Evolutionary conservation across 2,797 vertebrate species (phyloP), one percentile per base, ranked within the genome.

Genomic region (Chaenodraco wilsoni): DNA sequence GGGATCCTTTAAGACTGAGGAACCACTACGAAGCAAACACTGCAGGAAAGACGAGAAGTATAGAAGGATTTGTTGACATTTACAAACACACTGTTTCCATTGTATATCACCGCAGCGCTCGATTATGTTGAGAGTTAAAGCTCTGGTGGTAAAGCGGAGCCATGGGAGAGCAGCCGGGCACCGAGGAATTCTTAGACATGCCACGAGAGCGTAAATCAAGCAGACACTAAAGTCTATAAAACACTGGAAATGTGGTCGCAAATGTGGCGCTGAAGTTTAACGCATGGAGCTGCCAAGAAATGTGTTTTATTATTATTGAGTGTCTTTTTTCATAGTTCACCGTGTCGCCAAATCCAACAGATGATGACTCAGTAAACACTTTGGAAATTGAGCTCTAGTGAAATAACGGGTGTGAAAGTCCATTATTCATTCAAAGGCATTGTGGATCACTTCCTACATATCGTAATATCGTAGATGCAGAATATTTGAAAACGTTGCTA

Each of bases 151-250:
- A 63, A 57, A 54, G 21, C 61, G 83, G 63, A 80, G 75, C 72
- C 72, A 58, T 21, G 84, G 85, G 63, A 90, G 81, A 87, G 75
- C 55, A 5, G 64, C 45, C 14, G 27, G 79, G 79, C 52, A 31
- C 46, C 5, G 75, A 85, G 87, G 91, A 93, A 93, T 90, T 90
- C 80, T 84, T 37, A 45, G 69, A 89, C 92, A 91, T 72, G 82
- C 76, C 84, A 69, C 0, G 49, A 31, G 63, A 82, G 64, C 9
- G 54, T 88, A 84, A 89, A 91, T 89, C 84, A 81, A 79, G 69
- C 46, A 49, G 66, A 63, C 64, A 50, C 45, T 27, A 33, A 78
- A 73, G 74, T 80, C 67, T 74, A 43, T 61, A 49, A 86, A 88
- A 76, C 52, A 51, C 23, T 55, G 33, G 33, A 37, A 37, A 37